phyloP scores from a whole-genome alignment of 1,140 invertebrate species.

The Eupristina koningsbergeri region DNA sequence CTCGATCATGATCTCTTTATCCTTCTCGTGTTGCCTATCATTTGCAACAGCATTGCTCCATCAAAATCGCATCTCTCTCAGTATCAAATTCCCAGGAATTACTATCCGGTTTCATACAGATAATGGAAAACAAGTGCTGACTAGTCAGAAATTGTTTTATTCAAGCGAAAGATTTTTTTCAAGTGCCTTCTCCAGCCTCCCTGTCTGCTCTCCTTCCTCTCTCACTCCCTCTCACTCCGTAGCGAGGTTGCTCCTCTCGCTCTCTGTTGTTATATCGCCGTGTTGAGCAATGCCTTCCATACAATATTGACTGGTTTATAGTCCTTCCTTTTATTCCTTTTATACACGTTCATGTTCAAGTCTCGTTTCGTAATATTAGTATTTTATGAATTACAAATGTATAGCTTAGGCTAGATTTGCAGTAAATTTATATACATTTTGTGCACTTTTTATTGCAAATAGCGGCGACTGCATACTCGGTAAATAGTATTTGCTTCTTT shows the following conservation, averaged over 20 bases:
- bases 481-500: too few species aligned
- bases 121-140: constrained; percentile 38
- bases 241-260: neutral
- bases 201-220: too few species aligned
- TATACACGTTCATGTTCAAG: neutral
- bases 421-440: constrained; percentile 1
- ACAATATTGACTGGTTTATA: neutral
- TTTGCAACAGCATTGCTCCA: neutral
- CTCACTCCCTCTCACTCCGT: neutral
- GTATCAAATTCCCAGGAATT: constrained; percentile 31
- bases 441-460: too few species aligned
- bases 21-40: neutral
- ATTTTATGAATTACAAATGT: constrained; percentile 29
- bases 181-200: too few species aligned
- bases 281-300: constrained; percentile 16
- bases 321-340: neutral
- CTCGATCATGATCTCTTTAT: neutral
- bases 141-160: constrained; percentile 24
- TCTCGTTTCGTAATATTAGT: constrained; percentile 36
- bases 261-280: neutral
- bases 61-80: constrained; percentile 30
- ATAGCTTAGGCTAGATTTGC: neutral
- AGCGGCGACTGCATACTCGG: too few species aligned
- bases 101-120: constrained; percentile 37
- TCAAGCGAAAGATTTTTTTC: neutral